Conservation (phyloP, 2,797 vertebrate species). For the Sebastes elongatus region DNA sequence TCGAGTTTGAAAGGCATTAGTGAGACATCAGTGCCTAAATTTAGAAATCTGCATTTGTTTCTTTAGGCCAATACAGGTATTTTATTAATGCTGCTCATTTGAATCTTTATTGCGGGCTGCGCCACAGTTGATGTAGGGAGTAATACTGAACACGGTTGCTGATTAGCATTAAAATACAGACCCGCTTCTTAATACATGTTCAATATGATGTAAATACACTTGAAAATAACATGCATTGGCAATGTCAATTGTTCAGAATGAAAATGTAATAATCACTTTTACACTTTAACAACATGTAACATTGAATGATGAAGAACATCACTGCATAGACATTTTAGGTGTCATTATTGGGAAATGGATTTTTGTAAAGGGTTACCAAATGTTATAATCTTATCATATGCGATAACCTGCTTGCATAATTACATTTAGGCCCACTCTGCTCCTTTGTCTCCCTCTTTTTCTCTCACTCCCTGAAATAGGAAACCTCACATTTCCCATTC, state of each 20-base stretch:
- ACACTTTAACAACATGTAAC: neutral
- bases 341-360: neutral
- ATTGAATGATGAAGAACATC: neutral
- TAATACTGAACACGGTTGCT: neutral
- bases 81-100: constrained; percentile 53
- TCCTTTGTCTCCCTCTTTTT: constrained; percentile 11
- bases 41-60: constrained; percentile 58
- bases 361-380: constrained; percentile 2
- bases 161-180: constrained; percentile 16
- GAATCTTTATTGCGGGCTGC: constrained; percentile 30
- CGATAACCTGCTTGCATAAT: constrained; percentile 43
- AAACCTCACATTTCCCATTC: constrained; percentile 58
- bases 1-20: constrained; percentile 54
- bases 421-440: constrained; percentile 42
- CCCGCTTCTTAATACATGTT: neutral
- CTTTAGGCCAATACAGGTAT: constrained; percentile 45
- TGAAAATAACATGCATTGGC: neutral
- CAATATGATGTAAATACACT: neutral
- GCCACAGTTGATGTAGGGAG: neutral
- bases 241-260: neutral
- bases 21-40: constrained; percentile 58
- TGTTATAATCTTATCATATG: constrained; percentile 12
- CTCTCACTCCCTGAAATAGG: constrained; percentile 49
- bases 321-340: neutral
- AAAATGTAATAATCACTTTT: neutral